Evolutionary conservation across 2,797 vertebrate genomes (phyloP).

Genomic region (Nannoperca australis): DNA sequence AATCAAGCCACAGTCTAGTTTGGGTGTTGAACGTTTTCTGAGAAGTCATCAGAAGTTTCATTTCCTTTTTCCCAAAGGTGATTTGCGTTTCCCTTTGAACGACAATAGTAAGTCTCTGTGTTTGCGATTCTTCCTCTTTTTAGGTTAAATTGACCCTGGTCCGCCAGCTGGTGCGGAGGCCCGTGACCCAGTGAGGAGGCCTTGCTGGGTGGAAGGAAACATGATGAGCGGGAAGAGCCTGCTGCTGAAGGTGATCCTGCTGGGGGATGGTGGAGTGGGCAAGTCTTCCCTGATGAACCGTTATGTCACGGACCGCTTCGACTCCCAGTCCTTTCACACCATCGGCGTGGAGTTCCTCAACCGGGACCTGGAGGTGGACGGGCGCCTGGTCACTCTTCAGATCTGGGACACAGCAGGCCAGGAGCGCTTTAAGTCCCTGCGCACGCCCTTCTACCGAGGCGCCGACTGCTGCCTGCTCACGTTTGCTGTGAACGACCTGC

Average conservation of each 20-base stretch:
- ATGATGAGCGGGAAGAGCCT: conserved; percentile 96
- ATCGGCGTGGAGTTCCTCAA: conserved; percentile 99
- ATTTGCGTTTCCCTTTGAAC: conserved; percentile 6
- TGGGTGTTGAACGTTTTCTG: neutral
- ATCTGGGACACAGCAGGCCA: conserved; percentile 99
- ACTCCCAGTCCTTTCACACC: conserved; percentile 98
- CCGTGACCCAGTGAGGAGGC: conserved; percentile 42
- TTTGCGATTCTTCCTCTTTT: conserved; percentile 25
- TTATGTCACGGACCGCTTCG: conserved; percentile 98
- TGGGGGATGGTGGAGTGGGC: conserved; percentile 97
- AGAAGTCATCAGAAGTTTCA: conserved; percentile 1
- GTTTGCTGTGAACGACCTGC: conserved; percentile 95
- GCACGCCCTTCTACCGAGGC: conserved; percentile 96
- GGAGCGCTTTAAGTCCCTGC: conserved; percentile 97
- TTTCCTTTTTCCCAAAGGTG: neutral
- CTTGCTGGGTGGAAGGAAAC: conserved; percentile 66
- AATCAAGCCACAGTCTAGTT: neutral
- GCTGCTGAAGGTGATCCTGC: conserved; percentile 95
- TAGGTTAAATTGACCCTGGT: conserved; percentile 70
- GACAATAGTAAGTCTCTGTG: neutral
- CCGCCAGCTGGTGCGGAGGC: conserved; percentile 63
- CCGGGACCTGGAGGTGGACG: conserved; percentile 96
- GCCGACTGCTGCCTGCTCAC: conserved; percentile 98
- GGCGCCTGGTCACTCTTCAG: conserved; percentile 95
- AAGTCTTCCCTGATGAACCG: conserved; percentile 99